phyloP scores from a whole-genome alignment of 2,888 invertebrate species.

The Muschampia plurimacula region DNA sequence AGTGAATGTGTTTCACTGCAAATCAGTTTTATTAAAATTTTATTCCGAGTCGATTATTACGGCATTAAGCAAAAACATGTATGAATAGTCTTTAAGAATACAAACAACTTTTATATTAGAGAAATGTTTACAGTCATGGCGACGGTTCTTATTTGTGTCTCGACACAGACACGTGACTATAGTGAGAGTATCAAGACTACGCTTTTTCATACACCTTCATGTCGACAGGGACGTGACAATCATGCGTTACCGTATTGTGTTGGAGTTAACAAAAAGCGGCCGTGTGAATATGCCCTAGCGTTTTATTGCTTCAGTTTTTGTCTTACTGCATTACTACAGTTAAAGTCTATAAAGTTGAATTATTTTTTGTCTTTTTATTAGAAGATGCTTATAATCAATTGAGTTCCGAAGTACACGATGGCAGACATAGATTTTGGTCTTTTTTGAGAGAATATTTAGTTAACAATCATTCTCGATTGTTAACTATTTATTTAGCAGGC shows the following conservation, averaged over 20 bases:
- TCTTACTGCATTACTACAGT: not conserved
- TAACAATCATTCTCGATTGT: too few species aligned
- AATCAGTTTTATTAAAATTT: not conserved
- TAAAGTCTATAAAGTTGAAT: not conserved
- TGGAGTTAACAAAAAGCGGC: slow-evolving; percentile 12
- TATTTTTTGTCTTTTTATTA: not conserved
- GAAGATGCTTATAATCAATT: not conserved
- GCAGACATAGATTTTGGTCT: not conserved
- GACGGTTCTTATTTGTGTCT: not conserved
- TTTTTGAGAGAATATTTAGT: too few species aligned
- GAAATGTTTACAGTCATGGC: not conserved
- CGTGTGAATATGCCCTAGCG: slow-evolving; percentile 22
- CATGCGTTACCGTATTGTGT: slow-evolving; percentile 11
- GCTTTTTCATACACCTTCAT: slow-evolving; percentile 22
- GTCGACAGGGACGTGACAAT: slow-evolving; percentile 19
- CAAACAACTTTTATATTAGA: not conserved
- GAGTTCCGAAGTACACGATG: not conserved
- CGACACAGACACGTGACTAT: slow-evolving; percentile 25
- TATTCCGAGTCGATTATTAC: not conserved
- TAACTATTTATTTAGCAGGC: too few species aligned
- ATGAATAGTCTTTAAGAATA: too few species aligned
- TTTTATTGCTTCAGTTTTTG: slow-evolving; percentile 7
- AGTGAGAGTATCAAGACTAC: slow-evolving; percentile 18
- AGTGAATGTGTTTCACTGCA: too few species aligned
- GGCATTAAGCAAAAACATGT: too few species aligned